A percentile compares a stretch with the other conserved stretches of the same genome.
These are phyloP conservation scores for Python bivittatus DNA, from an alignment of 2,113 vertebrate species.

Conservation along the genomic window DNA sequence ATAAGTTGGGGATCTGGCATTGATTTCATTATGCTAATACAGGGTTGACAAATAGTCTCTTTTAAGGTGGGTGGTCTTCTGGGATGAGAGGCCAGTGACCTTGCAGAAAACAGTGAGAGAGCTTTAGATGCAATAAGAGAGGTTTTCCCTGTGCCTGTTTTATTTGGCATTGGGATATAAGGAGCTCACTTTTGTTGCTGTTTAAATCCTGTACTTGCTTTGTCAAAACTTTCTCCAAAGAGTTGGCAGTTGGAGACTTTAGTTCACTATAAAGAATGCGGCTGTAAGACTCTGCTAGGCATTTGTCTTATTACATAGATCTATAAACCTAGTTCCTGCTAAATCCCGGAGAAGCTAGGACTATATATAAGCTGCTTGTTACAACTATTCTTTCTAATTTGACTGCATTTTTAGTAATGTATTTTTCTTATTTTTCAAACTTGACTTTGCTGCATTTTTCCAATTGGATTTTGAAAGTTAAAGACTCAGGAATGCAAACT, in stretches of 20 bases:
- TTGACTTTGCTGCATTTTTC: constrained; percentile 34
- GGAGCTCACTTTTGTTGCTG: not conserved
- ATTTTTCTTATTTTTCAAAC: not conserved
- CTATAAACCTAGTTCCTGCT: not conserved
- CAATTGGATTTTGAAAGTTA: constrained; percentile 31
- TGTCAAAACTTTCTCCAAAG: constrained; percentile 39
- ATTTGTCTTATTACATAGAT: constrained; percentile 6
- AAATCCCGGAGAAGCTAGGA: constrained; percentile 3
- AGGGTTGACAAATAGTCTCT: constrained; percentile 39
- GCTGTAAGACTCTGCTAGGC: not conserved
- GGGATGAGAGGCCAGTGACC: constrained; percentile 43
- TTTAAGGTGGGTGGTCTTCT: constrained; percentile 67
- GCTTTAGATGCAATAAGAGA: constrained; percentile 35
- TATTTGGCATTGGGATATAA: constrained; percentile 20
- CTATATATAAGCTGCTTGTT: constrained; percentile 20
- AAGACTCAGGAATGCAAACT: not conserved
- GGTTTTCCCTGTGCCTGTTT: constrained; percentile 57
- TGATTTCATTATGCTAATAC: constrained; percentile 49
- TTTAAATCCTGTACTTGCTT: constrained; percentile 18
- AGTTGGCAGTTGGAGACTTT: not conserved
- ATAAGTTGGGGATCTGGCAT: constrained; percentile 52
- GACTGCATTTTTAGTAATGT: not conserved
- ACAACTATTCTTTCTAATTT: not conserved
- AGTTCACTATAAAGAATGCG: not conserved
- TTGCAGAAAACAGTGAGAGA: constrained; percentile 34